A percentile compares a stretch with the other conserved stretches of the same genome.
Evolutionary conservation across 2,113 vertebrate species (phyloP).

Genomic region (Austrofundulus limnaeus): DNA sequence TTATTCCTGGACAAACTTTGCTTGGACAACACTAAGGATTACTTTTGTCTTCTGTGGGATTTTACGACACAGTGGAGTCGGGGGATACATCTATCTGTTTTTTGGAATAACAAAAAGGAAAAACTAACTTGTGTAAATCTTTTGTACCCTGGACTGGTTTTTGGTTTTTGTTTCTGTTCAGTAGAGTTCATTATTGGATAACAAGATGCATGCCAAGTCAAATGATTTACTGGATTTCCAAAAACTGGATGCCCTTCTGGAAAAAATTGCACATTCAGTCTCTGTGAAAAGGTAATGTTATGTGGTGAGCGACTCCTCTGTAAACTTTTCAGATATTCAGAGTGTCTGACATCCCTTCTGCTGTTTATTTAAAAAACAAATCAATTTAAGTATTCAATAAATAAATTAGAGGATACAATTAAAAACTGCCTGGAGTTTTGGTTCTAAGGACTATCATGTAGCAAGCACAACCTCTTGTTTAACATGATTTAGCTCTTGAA

Average conservation of each 20-base stretch:
- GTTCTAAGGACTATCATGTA: constrained; percentile 39
- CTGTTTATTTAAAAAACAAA: no score
- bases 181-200: constrained; percentile 78
- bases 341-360: neutral
- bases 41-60: constrained; percentile 63
- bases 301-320: constrained; percentile 5
- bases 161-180: constrained; percentile 65
- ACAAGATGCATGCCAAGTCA: constrained; percentile 84
- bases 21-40: constrained; percentile 67
- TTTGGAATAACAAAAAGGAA: constrained; percentile 53
- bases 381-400: neutral
- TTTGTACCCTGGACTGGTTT: constrained; percentile 27
- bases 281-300: constrained; percentile 81
- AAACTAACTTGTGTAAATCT: constrained; percentile 60
- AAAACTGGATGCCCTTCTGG: constrained; percentile 82
- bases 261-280: constrained; percentile 83
- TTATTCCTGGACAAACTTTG: constrained; percentile 57
- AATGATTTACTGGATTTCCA: constrained; percentile 85
- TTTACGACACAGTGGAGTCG: constrained; percentile 62
- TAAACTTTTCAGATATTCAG: constrained; percentile 13
- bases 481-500: neutral
- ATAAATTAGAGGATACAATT: constrained; percentile 2
- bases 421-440: constrained; percentile 19
- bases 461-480: constrained; percentile 11
- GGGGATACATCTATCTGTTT: constrained; percentile 56